These are phyloP conservation scores for Chondrosia reniformis DNA, from an alignment of 37 sponge, comb jelly and placozoan species.

Conservation along the genomic window DNA sequence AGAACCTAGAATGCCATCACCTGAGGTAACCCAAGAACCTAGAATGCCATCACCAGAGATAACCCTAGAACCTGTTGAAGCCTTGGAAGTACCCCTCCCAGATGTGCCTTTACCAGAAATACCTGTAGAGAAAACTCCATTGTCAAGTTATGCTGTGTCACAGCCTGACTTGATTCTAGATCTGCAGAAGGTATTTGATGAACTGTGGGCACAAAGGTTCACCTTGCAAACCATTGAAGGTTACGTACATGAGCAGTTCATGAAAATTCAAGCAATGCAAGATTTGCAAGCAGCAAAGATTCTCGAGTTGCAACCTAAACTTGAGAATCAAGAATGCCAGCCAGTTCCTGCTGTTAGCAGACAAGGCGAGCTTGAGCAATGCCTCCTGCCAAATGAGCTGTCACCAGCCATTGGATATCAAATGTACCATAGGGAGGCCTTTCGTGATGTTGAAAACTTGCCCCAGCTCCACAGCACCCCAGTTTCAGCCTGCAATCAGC, in stretches of 20 bases:
- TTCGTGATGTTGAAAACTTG: not conserved
- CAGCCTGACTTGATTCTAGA: not conserved
- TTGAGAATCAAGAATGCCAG: not conserved
- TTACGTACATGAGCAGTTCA: not conserved
- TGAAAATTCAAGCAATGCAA: not conserved
- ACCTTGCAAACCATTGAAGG: conserved; percentile 15
- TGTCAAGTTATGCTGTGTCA: not conserved
- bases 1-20: not conserved
- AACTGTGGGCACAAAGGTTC: not conserved
- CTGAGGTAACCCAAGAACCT: not conserved
- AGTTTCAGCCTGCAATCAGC: not conserved
- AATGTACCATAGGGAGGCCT: not conserved
- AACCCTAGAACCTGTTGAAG: not conserved
- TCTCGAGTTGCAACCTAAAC: not conserved
- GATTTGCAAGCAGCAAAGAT: conserved; percentile 23
- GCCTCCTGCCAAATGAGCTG: not conserved
- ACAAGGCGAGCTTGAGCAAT: not conserved
- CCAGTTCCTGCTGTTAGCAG: not conserved
- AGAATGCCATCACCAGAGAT: not conserved
- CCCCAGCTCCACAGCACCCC: not conserved
- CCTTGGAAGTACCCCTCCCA: not conserved
- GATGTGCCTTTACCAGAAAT: not conserved
- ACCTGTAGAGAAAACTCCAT: no score
- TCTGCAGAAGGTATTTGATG: not conserved
- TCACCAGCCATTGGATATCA: not conserved